These are phyloP conservation scores for Microcebus ravelobensis DNA, from an alignment of 2,113 vertebrate species.

Conservation along the genomic window DNA sequence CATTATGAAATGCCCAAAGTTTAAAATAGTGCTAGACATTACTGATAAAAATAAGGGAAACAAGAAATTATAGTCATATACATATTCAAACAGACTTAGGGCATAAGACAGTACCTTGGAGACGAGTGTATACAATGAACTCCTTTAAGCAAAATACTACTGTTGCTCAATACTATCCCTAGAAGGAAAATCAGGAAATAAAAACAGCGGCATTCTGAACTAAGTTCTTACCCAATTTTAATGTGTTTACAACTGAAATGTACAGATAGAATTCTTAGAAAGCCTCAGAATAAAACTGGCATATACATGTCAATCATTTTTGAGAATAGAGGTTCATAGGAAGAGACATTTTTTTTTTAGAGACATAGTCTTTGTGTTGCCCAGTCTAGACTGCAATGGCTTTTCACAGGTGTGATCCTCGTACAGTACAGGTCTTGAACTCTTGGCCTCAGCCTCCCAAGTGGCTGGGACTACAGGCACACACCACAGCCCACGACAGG, in stretches of 20 bases:
- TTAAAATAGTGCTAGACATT: neutral
- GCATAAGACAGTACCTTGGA: neutral
- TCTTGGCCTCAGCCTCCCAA: no score
- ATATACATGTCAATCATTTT: neutral
- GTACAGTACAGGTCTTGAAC: no score
- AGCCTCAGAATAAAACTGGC: neutral
- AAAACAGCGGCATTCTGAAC: neutral
- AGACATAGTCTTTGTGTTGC: no score
- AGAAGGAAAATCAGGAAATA: conserved; percentile 13
- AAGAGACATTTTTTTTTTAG: neutral
- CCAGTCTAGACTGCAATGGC: no score
- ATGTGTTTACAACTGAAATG: conserved; percentile 30
- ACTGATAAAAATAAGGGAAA: conserved; percentile 10
- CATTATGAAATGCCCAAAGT: neutral
- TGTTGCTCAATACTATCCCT: neutral
- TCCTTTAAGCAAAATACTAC: neutral
- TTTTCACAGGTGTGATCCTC: no score
- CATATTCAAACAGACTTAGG: neutral
- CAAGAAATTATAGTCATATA: neutral
- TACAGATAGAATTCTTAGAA: neutral
- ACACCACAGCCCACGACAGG: no score
- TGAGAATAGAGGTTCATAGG: neutral
- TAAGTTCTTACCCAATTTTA: neutral
- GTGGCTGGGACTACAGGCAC: no score
- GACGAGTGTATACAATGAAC: neutral